Evolutionary conservation across 2,888 invertebrate genomes (phyloP), one percentile per base, ranked within the genome.

Genomic region (Plagodis dolabraria): DNA sequence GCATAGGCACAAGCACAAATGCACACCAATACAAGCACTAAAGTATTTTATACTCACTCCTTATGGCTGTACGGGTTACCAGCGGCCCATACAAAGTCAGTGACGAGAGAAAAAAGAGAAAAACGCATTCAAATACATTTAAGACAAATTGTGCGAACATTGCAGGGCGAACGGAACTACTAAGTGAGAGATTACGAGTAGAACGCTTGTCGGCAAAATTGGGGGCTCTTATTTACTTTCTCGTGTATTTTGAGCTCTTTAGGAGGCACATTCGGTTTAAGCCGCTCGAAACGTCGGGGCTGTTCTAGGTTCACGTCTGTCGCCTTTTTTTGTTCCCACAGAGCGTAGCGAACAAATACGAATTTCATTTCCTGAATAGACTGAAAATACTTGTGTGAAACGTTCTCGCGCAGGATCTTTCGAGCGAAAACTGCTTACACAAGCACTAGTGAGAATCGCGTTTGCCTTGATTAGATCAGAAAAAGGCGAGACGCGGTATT

Each of bases 71-170:
- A 92, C 90, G 91, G 93, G 90, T 94, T 93, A 94, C 94, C 94
- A 93, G 94, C 94, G 91, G 94, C 94, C 94, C 94, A 94, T 94
- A 93, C 94, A 95, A 94, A 94, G 94, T 94, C 94, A 94, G 93
- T 94, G 93, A 94, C 94, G 90, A 92, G 92, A 93, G 93, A 93
- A 93, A 93, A 93, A 92, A 92, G 89, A 92, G 86, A 91, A 93
- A 93, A 93, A 92, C 93, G 93, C 93, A 93, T 93, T 93, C 93
- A 93, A 93, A 88, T 93, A 93, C 90, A 92, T 87, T 92, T 91
- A 91, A 89, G 92, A 92, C 89, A 92, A 91, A 89, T 90, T 90
- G 92, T 92, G 92, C 92, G 88, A 89, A 92, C 92, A 92, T 91
- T 92, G 92, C 92, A 88, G 92, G 92, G 92, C 92, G 92, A 92